Conservation (phyloP, 2,797 vertebrate genomes). For the Schizothorax lantsangensis region DNA sequence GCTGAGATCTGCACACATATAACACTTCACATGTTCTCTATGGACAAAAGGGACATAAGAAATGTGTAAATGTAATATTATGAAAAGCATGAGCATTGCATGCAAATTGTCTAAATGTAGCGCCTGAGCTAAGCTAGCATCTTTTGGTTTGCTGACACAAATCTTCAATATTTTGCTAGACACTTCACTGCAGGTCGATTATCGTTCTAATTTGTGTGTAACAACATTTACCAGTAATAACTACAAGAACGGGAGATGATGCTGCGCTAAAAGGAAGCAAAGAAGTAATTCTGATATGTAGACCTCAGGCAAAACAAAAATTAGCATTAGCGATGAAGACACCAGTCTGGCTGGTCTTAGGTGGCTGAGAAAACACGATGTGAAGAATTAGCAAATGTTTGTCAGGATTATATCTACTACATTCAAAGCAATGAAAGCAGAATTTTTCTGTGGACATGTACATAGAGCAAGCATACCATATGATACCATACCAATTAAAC, state of each 20-base stretch:
- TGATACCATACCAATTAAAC: not conserved
- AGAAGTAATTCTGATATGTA: slow-evolving; percentile 18
- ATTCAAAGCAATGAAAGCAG: not conserved
- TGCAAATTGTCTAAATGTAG: not conserved
- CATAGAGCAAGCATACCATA: not conserved
- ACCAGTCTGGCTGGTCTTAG: slow-evolving; percentile 21
- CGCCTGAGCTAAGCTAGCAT: slow-evolving; percentile 11
- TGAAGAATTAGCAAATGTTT: slow-evolving; percentile 24
- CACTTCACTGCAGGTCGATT: not conserved
- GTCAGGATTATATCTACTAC: not conserved
- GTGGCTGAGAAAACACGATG: slow-evolving; percentile 5
- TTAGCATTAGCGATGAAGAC: slow-evolving; percentile 42
- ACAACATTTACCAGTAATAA: slow-evolving; percentile 35
- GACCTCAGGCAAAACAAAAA: slow-evolving; percentile 46
- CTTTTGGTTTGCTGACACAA: slow-evolving; percentile 14
- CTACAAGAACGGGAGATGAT: not conserved
- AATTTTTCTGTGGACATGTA: not conserved
- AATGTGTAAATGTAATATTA: slow-evolving; percentile 9
- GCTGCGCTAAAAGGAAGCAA: not conserved
- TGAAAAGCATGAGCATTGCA: not conserved
- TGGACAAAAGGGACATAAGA: slow-evolving; percentile 5
- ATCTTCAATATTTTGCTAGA: not conserved
- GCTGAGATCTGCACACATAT: not conserved
- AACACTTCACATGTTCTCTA: not conserved
- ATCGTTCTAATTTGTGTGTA: slow-evolving; percentile 17